Evolutionary conservation across 2,888 invertebrate genomes (phyloP), one percentile per base, ranked within the genome.

Genomic region (Aleiodes leptofemur): DNA sequence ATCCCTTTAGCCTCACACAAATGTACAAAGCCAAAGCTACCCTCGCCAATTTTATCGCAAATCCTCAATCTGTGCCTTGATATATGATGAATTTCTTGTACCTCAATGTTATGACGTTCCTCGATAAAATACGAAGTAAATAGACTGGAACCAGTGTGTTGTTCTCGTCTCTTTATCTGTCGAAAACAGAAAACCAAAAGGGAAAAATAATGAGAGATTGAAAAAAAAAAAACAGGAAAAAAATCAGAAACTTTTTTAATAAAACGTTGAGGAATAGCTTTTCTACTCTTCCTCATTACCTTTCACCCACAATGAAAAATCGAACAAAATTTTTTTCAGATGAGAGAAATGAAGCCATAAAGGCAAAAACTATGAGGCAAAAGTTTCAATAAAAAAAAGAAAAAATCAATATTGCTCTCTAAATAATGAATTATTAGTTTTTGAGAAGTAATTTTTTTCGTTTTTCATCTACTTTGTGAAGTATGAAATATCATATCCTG

Each of bases 1-100:
- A 94, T 92, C 2, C 94, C 94, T 86, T 95, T 94, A 66, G 95
- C 94, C 89, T 95, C 95, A 91, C 94, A 95, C 31, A 95, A 91
- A 89, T 95, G 95, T 78, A 96, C 96, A 92, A 94, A 95, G 86
- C 96, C 96, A 89, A 96, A 96, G 82, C 95, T 94, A 81, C 96
- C 96, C 90, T 96, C 96, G 78, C 96, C 97, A 69, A 97, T 92
- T 88, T 96, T 96, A 89, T 96, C 95, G 78, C 96, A 91, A 83
- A 96, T 94, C 87, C 95, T 92, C 85, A 97, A 92, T 89, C 95
- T 93, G 90, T 96, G 95, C 88, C 96, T 92, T 82, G 96, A 95
- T 89, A 96, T 94, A 23, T 86, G 88, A 66, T 85, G 87, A 53
- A 89, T 85, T 50, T 87, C 85, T 77, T 82, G 85, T 16, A 86